Evolutionary conservation across 2,113 vertebrate species (phyloP).

Genomic region (Protobothrops flavoviridis): DNA sequence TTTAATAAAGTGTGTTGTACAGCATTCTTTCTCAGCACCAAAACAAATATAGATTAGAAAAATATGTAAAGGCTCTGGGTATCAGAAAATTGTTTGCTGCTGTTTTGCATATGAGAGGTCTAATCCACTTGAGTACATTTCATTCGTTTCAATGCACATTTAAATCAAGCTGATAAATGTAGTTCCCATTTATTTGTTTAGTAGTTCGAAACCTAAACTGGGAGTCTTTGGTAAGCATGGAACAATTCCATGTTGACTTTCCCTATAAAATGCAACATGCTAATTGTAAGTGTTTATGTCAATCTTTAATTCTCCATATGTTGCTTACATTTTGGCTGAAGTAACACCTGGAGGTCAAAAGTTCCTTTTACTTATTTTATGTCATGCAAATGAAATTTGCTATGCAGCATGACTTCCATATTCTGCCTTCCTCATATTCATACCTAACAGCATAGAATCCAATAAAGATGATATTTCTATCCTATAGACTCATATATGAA

Average conservation of each 20-base stretch:
- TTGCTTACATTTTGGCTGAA: background rate
- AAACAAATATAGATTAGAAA: slow-evolving; percentile 36
- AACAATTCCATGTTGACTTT: background rate
- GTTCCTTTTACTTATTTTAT: background rate
- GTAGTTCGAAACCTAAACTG: background rate
- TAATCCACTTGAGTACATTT: background rate
- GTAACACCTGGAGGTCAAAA: background rate
- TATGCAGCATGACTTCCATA: background rate
- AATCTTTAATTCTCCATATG: background rate
- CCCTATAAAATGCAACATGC: background rate
- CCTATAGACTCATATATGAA: background rate
- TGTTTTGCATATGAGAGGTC: background rate
- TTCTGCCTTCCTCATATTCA: background rate
- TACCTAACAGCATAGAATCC: background rate
- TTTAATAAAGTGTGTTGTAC: slow-evolving; percentile 1
- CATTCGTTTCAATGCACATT: background rate
- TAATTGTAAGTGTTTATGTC: background rate
- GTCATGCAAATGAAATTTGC: slow-evolving; percentile 28
- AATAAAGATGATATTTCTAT: background rate
- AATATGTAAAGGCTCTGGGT: background rate
- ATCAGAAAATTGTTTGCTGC: background rate
- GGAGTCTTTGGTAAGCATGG: background rate
- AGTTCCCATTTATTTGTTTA: background rate
- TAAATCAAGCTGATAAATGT: background rate
- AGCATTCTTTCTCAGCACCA: background rate